phyloP scores from a whole-genome alignment of 2,797 vertebrate genomes.

The Kryptolebias ocellatus region DNA sequence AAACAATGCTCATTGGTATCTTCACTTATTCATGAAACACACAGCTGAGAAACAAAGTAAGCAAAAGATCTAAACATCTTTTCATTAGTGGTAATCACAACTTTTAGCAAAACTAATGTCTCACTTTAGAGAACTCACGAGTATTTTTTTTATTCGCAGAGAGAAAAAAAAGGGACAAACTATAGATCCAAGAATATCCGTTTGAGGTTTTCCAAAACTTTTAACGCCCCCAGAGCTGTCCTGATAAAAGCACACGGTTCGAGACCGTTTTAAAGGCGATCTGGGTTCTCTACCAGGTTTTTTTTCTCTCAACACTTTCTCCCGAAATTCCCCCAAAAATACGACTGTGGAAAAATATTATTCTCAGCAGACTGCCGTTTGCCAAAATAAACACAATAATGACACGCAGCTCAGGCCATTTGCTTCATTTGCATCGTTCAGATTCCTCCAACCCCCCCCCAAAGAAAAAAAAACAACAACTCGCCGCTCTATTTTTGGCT shows the following conservation, averaged over 20 bases:
- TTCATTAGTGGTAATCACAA: not conserved
- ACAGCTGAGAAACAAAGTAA: conserved; percentile 1
- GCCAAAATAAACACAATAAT: conserved; percentile 72
- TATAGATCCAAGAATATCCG: not conserved
- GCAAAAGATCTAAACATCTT: conserved; percentile 5
- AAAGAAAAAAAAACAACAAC: not conserved
- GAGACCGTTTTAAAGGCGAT: conserved; percentile 37
- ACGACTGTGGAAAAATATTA: conserved; percentile 68
- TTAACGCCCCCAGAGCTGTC: conserved; percentile 9
- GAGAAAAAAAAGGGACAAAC: not conserved
- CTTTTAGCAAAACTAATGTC: conserved; percentile 6
- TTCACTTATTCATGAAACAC: not conserved
- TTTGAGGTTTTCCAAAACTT: conserved; percentile 31
- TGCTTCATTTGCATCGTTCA: conserved; percentile 61
- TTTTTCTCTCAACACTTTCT: conserved; percentile 47
- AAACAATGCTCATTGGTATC: not conserved
- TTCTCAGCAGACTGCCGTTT: conserved; percentile 48
- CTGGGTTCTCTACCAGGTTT: conserved; percentile 51
- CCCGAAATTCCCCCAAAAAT: conserved; percentile 44
- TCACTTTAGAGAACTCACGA: not conserved
- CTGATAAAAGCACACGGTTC: conserved; percentile 25
- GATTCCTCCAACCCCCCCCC: conserved; percentile 38
- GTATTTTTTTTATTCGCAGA: not conserved
- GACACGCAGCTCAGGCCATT: conserved; percentile 41
- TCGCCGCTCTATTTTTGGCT: conserved; percentile 70